Percentiles rank a stretch among this genome's conserved stretches.
These are phyloP conservation scores for Silurus lanzhouensis DNA, from an alignment of 2,797 vertebrate genomes.

Conservation along the genomic window DNA sequence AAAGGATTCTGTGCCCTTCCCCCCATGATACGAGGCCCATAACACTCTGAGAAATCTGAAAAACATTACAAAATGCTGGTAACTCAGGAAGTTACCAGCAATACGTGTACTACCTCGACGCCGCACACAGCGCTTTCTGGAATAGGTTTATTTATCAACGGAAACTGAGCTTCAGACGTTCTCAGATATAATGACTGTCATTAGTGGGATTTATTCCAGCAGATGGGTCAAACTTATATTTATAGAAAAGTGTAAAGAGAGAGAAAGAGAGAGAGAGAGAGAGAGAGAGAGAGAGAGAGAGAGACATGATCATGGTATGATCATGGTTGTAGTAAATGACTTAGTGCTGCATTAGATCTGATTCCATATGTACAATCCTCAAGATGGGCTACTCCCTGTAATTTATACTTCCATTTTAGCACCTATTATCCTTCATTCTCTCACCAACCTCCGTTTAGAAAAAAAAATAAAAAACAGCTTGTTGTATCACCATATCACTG, in stretches of 20 bases:
- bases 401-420: neutral
- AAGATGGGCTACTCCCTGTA: neutral
- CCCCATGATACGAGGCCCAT: slow-evolving; percentile 31
- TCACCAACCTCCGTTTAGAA: neutral
- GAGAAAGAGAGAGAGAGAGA: neutral
- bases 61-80: slow-evolving; percentile 40
- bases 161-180: neutral
- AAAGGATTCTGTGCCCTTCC: slow-evolving; percentile 43
- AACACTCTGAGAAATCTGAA: slow-evolving; percentile 17
- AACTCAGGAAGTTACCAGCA: slow-evolving; percentile 27
- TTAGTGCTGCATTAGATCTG: neutral
- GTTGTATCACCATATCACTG: neutral
- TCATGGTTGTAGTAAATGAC: neutral
- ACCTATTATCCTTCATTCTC: neutral
- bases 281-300: neutral
- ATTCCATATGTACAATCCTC: neutral
- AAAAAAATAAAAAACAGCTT: neutral
- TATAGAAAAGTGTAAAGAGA: neutral
- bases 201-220: neutral
- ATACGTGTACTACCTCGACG: slow-evolving; percentile 14
- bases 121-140: neutral
- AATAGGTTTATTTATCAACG: slow-evolving; percentile 1
- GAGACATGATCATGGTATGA: neutral
- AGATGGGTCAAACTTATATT: neutral
- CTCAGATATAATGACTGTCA: neutral